Evolutionary conservation across 2,888 invertebrate species (phyloP), one percentile per base, ranked within the genome.

Genomic region (Aplocera efformata): DNA sequence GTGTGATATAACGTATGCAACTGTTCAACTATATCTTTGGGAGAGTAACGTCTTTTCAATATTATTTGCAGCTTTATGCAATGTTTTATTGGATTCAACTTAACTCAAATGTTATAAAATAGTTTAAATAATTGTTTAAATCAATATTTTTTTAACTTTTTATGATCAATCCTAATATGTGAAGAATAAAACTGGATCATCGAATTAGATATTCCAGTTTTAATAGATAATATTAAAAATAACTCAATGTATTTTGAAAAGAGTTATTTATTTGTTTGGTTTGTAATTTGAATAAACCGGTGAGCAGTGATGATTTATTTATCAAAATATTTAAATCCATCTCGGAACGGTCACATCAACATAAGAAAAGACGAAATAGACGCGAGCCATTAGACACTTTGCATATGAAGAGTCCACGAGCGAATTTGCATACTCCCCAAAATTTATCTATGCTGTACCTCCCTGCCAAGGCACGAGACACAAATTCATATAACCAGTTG

Each of bases 401-500:
- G 76, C 85, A 85, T 85, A 83, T 76, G 80, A 83, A 85, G 75
- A 77, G 79, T 79, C 80, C 88, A 84, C 84, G 83, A 76, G 85
- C 71, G 67, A 61, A 83, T 86, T 84, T 77, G 67, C 82, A 85
- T 86, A 82, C 68, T 71, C 66, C 73, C 79, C 67, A 63, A 77
- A 72, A 76, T 67, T 60, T 76, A 73, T 80, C 80, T 75, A 74
- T 72, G 61, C 62, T 77, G 70, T 70, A 74, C 67, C 66, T 72
- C 67, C 66, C 66, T 68, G 53, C 41, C 41, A 58, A 53, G 70
- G 74, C 82, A 79, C 79, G 78, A 72, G 79, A 63, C 69, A 73
- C 72, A 71, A 67, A 71, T 72, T 73, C 72, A 69, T 74, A 72
- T 70, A 72, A 62, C 58, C 66, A 62, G 62, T 68, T 25, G 79